Evolutionary conservation across 1,140 invertebrate genomes (phyloP).

Genomic region (Drosophila kanapiae): DNA sequence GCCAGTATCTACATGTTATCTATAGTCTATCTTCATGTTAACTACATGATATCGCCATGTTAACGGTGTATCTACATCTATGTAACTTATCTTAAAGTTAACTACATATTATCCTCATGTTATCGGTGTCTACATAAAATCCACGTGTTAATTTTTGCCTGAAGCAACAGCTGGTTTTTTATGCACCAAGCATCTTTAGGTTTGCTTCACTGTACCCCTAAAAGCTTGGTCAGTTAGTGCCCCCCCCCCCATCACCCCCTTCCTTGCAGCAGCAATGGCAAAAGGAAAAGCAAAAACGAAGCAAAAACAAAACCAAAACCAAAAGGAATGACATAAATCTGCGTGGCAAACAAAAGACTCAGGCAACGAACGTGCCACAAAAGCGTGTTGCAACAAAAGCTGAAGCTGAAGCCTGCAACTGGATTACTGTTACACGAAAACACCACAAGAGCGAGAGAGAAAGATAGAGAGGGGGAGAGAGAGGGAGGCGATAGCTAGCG

Average conservation of each 20-base stretch:
- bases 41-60: too few relatives aligned
- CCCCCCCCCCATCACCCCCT: not conserved
- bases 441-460: not conserved
- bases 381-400: slow-evolving; percentile 57
- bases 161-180: not conserved
- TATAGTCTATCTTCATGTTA: too few relatives aligned
- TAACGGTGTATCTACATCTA: too few relatives aligned
- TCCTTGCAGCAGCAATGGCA: not conserved
- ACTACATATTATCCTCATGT: too few relatives aligned
- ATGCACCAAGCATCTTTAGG: not conserved
- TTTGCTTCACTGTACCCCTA: slow-evolving; percentile 1
- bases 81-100: too few relatives aligned
- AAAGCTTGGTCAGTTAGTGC: slow-evolving; percentile 26
- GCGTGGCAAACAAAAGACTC: slow-evolving; percentile 81
- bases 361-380: slow-evolving; percentile 74
- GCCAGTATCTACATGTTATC: too few relatives aligned
- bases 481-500: not conserved
- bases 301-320: slow-evolving; percentile 4
- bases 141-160: too few relatives aligned
- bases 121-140: too few relatives aligned
- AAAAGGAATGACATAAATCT: slow-evolving; percentile 78
- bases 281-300: not conserved
- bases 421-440: slow-evolving; percentile 74
- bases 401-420: slow-evolving; percentile 59
- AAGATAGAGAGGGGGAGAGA: not conserved